Evolutionary conservation across 2,113 vertebrate species (phyloP), one percentile per base, ranked within the genome.

Genomic region (Menura novaehollandiae): DNA sequence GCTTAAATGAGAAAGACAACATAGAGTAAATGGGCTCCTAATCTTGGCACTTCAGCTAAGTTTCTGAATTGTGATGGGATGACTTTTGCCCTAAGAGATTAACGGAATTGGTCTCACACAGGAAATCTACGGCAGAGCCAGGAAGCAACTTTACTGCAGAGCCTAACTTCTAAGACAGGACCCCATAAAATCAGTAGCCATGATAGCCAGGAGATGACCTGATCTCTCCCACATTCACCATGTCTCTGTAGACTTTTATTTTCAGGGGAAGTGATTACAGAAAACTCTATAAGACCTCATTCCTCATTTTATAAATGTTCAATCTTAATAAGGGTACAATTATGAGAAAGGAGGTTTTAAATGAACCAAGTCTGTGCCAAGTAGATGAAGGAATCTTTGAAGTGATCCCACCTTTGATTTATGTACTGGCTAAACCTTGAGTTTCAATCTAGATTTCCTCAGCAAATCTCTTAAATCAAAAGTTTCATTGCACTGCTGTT

Each of bases 401-500:
- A 93, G 93, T 94, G 88, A 96, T 95, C 90, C 95, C 73, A 96
- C 90, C 93, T 96, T 93, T 97, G 92, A 97, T 97, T 96, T 96
- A 97, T 95, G 88, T 94, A 67, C 95, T 95, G 91, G 76, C 88
- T 92, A 96, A 95, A 92, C 85, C 92, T 91, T 52, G 73, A 95
- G 41, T 96, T 97, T 96, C 92, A 95, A 96, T 95, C 93, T 95
- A 93, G 92, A 95, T 96, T 96, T 97, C 96, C 88, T 95, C 92
- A 93, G 88, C 93, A 96, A 96, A 96, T 97, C 93, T 96, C 95
- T 91, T 97, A 96, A 97, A 96, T 97, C 93, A 97, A 93, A 96
- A 94, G 83, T 94, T 96, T 95, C 95, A 87, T 92, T 96, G 95
- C 95, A 1, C 53, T 87, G 88, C 80, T 86, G 69, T 77, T 94